Evolutionary conservation across 2,113 vertebrate genomes (phyloP).

Genomic region (Naja naja): DNA sequence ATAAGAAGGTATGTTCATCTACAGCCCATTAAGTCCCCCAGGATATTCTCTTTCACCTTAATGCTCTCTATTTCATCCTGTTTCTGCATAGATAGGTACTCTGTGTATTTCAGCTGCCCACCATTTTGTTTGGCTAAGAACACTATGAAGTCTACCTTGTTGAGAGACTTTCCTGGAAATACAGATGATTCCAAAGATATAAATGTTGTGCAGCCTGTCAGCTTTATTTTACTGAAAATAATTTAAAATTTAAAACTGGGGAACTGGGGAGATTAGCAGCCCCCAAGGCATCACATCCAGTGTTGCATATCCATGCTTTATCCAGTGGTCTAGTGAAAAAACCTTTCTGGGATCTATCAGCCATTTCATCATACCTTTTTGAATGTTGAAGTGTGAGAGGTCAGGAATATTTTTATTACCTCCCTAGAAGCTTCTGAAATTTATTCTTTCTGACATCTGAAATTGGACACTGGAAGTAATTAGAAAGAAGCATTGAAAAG

Average conservation of each 20-base stretch:
- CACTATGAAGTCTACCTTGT: not conserved
- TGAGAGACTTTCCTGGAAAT: not conserved
- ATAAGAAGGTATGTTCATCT: not conserved
- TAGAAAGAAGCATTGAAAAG: not conserved
- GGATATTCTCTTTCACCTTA: not conserved
- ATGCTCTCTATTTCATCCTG: not conserved
- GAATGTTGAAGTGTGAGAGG: not conserved
- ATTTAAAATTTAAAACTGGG: not conserved
- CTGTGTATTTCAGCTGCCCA: not conserved
- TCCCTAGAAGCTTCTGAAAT: not conserved
- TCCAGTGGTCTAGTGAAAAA: not conserved
- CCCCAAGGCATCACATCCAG: not conserved
- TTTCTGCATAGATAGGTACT: not conserved
- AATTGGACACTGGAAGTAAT: not conserved
- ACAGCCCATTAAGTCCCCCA: not conserved
- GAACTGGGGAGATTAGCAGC: not conserved
- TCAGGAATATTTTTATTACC: not conserved
- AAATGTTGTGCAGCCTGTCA: not conserved
- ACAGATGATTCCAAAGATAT: not conserved
- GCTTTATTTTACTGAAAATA: not conserved
- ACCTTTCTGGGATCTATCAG: not conserved
- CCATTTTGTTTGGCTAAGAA: not conserved
- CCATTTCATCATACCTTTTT: not conserved
- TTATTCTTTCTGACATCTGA: not conserved
- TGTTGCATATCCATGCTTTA: not conserved